Conservation (phyloP, 2,888 invertebrate species). For the Unio pictorum region DNA sequence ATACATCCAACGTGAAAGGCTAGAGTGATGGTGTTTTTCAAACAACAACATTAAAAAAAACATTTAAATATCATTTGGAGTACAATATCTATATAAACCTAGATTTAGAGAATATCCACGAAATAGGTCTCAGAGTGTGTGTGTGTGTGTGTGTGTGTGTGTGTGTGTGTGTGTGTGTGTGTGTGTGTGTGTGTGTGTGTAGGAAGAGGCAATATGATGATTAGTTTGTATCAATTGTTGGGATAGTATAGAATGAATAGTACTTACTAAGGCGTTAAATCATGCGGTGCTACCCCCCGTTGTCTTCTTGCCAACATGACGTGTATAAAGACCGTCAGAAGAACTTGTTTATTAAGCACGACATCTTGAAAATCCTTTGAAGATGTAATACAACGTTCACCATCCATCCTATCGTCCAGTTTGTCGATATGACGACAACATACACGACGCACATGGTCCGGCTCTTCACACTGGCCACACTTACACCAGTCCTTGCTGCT, state of each 20-base stretch:
- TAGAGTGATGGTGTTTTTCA: no score
- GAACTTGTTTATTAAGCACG: conserved; percentile 43
- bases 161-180: no score
- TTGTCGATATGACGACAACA: conserved; percentile 47
- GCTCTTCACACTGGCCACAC: conserved; percentile 47
- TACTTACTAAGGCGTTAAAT: conserved; percentile 46
- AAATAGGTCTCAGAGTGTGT: no score
- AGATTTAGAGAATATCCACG: no score
- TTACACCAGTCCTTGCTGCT: conserved; percentile 35
- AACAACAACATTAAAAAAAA: no score
- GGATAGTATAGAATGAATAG: neutral
- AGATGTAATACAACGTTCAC: conserved; percentile 39
- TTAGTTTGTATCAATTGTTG: no score
- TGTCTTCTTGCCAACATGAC: conserved; percentile 44
- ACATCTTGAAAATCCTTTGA: conserved; percentile 46
- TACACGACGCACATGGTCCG: conserved; percentile 27
- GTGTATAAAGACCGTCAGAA: conserved; percentile 48
- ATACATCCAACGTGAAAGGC: no score
- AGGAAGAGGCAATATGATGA: no score
- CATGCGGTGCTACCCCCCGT: conserved; percentile 38
- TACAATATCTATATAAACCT: no score
- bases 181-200: no score
- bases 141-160: no score
- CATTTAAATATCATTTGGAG: no score
- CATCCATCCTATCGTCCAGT: conserved; percentile 36